phyloP scores from a whole-genome alignment of 2,113 vertebrate species.

The Pandion haliaetus region DNA sequence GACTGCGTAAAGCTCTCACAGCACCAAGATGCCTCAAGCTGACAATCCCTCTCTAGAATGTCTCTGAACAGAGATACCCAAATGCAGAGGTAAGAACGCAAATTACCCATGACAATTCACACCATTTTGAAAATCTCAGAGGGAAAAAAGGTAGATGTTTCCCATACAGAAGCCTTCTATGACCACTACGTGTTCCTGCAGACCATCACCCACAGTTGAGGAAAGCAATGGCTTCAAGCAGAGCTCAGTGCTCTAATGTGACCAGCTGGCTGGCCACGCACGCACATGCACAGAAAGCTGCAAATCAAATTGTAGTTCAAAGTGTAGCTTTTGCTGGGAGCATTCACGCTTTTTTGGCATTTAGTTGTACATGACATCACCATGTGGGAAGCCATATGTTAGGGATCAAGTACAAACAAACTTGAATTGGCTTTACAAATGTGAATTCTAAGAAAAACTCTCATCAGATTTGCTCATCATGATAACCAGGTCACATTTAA shows the following conservation, averaged over 20 bases:
- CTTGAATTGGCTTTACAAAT: conserved; percentile 4
- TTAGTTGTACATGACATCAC: background rate
- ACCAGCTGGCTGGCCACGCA: background rate
- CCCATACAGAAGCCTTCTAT: background rate
- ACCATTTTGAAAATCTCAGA: background rate
- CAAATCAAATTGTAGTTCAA: background rate
- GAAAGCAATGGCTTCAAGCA: accelerated
- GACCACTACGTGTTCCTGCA: background rate
- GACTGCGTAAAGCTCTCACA: background rate
- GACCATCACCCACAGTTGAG: background rate
- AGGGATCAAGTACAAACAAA: conserved; percentile 4
- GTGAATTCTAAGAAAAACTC: conserved; percentile 17
- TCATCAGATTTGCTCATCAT: background rate
- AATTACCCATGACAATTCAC: background rate
- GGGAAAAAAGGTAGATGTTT: background rate
- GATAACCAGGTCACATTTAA: background rate
- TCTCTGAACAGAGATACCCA: background rate
- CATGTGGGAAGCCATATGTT: conserved; percentile 13
- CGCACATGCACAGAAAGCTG: background rate
- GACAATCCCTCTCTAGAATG: background rate
- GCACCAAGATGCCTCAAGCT: background rate
- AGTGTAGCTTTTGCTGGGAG: background rate
- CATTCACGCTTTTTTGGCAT: conserved; percentile 9
- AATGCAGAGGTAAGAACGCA: background rate
- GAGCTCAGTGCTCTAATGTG: background rate